Evolutionary conservation across 2,797 vertebrate species (phyloP), one percentile per base, ranked within the genome.

Genomic region (Sebastes trivittatus): DNA sequence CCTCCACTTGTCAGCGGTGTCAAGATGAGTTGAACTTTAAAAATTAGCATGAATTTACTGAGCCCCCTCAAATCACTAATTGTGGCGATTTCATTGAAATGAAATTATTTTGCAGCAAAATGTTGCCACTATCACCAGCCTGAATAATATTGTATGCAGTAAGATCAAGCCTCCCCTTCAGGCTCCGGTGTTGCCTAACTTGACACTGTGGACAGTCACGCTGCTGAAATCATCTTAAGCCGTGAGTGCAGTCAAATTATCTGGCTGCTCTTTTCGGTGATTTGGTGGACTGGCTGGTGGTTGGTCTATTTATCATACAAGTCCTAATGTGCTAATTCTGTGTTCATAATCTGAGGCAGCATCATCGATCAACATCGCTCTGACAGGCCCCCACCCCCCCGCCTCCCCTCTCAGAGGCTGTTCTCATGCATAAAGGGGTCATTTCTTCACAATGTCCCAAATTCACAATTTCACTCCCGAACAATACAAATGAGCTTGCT

Each of bases 351-450:
- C 96, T 94, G 92, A 92, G 72, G 83, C 93, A 94, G 94, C 66
- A 82, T 95, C 97, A 98, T 99, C 96, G 94, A 98, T 99, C 98
- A 98, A 75, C 95, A 96, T 97, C 93, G 96, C 90, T 95, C 95
- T 97, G 97, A 97, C 97, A 96, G 82, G 69, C 83, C 86, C 85
- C 81, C 81, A 2, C 7, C 65, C 81, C 89, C 83, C 88, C 75
- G 2, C 77, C 73, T 54, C 78, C 79, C 71, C 77, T 85, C 87
- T 77, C 79, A 61, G 82, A 88, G 79, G 95, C 97, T 94, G 95
- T 94, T 95, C 94, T 92, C 95, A 96, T 95, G 96, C 96, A 96
- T 90, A 94, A 94, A 87, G 94, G 95, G 96, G 96, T 97, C 96
- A 96, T 97, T 97, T 97, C 96, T 97, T 95, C 93, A 96, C 95